phyloP scores from a whole-genome alignment of 2,888 invertebrate genomes.

The Microctonus brassicae region DNA sequence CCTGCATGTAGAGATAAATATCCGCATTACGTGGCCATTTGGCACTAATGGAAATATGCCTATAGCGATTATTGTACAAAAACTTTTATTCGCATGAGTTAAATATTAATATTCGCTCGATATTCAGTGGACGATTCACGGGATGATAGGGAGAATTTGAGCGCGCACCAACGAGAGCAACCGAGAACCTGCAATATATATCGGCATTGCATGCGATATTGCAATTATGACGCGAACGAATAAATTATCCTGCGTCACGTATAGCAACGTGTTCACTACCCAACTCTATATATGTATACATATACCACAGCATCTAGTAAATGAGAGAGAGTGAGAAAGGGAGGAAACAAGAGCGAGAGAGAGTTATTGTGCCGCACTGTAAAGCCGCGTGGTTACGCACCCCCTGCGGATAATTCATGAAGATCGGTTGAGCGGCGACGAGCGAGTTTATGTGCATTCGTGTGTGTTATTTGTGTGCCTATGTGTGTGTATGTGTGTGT shows the following conservation, averaged over 20 bases:
- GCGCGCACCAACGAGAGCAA: no score
- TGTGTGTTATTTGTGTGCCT: conserved; percentile 22
- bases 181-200: conserved; percentile 24
- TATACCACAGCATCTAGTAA: background rate
- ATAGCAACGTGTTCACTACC: conserved; percentile 36
- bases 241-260: conserved; percentile 61
- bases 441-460: conserved; percentile 14
- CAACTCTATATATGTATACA: conserved; percentile 8
- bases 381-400: conserved; percentile 27
- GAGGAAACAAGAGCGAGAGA: conserved; percentile 19
- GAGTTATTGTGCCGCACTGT: conserved; percentile 17
- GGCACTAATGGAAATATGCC: background rate
- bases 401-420: conserved; percentile 28
- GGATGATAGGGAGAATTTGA: background rate
- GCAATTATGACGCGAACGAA: conserved; percentile 63
- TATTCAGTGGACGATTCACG: conserved; percentile 19
- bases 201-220: conserved; percentile 57
- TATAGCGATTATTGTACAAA: background rate
- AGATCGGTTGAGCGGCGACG: conserved; percentile 9
- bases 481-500: background rate
- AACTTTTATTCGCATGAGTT: conserved; percentile 20
- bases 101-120: conserved; percentile 36
- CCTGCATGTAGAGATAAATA: no score
- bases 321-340: background rate
- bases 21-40: no score